Conservation (phyloP, 2,113 vertebrate genomes). For the Sander lucioperca region DNA sequence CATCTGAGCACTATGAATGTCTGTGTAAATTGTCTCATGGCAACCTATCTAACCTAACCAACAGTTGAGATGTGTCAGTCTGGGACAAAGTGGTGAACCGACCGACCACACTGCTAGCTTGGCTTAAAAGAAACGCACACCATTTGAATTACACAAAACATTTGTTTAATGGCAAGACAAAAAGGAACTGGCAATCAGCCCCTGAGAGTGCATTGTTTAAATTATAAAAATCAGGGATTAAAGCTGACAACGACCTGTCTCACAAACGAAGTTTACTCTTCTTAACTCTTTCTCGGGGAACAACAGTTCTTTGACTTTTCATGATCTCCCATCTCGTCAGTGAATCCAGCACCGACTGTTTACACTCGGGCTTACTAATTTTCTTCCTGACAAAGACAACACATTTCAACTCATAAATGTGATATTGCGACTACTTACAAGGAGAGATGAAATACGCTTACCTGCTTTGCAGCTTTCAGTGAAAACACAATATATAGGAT, state of each 20-base stretch:
- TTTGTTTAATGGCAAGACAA: slow-evolving; percentile 63
- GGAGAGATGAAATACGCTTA: slow-evolving; percentile 9
- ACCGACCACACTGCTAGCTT: neutral
- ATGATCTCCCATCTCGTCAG: slow-evolving; percentile 30
- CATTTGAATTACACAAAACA: slow-evolving; percentile 57
- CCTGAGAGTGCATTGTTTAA: slow-evolving; percentile 49
- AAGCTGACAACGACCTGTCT: slow-evolving; percentile 33
- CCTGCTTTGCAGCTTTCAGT: slow-evolving; percentile 36
- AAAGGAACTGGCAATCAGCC: slow-evolving; percentile 42
- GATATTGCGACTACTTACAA: slow-evolving; percentile 27
- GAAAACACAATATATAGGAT: slow-evolving; percentile 56
- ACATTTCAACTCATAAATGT: slow-evolving; percentile 25
- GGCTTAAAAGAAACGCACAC: neutral
- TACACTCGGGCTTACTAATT: neutral
- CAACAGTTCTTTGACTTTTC: neutral
- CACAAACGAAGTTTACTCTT: neutral
- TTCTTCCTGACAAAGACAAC: slow-evolving; percentile 1
- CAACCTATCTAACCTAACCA: neutral
- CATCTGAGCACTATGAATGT: neutral
- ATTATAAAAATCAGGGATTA: slow-evolving; percentile 50
- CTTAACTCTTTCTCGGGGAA: neutral
- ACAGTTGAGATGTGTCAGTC: neutral
- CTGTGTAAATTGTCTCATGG: neutral
- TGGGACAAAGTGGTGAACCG: neutral
- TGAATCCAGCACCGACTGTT: slow-evolving; percentile 60